Base-by-base conservation (phyloP, 2,113 vertebrate genomes). In the Oenanthe melanoleuca region DNA sequence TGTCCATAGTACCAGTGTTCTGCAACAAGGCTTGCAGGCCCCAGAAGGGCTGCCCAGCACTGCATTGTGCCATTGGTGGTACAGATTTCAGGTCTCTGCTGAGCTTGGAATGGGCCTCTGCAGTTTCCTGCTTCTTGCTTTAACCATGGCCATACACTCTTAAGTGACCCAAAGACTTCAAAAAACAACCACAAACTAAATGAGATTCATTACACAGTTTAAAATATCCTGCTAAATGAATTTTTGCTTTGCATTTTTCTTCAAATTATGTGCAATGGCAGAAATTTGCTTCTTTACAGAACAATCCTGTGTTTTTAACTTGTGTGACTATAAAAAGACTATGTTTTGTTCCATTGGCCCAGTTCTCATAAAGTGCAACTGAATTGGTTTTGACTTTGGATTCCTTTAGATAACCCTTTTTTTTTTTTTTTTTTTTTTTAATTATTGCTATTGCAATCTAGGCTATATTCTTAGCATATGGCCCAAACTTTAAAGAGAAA, bases 401-500 rank as follows among this genome's bases (percentile, higher is more conserved):
- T 92, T 86, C 25, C 34, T 78, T 67, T 50, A 59, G 33, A 13
- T 96, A 92, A 85, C 7, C 25, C 14, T 3, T 20, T 5, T 70
- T 52, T 28, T 83, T 44, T 44, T 37, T 37, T 37, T 37, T 37
- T 37, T n/a, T n/a, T n/a, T n/a, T n/a, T n/a, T n/a, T n/a, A n/a
- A 23, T 38, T 29, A 25, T 66, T 66, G 12, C 88, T 92, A 16
- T 80, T 89, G 61, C 21, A 52, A 56, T 95, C 33, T 88, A 99
- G 99, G 98, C 98, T 26, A 98, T 99, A 96, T 99, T 99, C 95
- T 93, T 99, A 52, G 99, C 98, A 69, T 95, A 99, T 50, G 99
- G 99, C 34, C 98, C 99, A 84, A 98, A 97, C 84, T 98, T 99
- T 88, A 98, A 98, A 96, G 97, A 96, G 38, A 96, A 97, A 42